Evolutionary conservation across 2,113 vertebrate genomes (phyloP), one percentile per base, ranked within the genome.

Genomic region (Engraulis encrasicolus): DNA sequence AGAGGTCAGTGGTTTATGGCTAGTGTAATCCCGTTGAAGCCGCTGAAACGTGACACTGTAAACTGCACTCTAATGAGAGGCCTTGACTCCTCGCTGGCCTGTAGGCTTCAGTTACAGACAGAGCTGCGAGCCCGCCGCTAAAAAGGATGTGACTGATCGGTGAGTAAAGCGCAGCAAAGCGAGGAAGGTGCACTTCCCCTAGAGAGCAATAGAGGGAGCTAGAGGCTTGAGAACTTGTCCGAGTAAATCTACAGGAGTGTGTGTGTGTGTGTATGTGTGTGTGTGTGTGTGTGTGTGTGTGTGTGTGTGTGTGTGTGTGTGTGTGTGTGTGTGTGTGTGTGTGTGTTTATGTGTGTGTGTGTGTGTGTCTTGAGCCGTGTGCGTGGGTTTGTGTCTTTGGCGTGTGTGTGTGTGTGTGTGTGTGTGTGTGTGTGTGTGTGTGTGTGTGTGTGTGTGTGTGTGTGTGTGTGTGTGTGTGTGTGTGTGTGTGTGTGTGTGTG

Each of bases 21-120:
- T 83, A 37, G 66, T 74, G 66, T 74, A 74, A 74, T 74, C 66
- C 66, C 34, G 66, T 74, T 74, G 66, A 74, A 74, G 27, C 66
- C 27, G 34, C 66, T 74, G 66, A 74, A 74, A 74, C 23, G 31
- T 74, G 66, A 74, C 66, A 74, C 66, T 74, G 66, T 74, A 74
- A 74, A 74, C 66, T 74, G 27, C 66, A 34, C 66, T 74, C 66
- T 74, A 74, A 74, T 74, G 66, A 74, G 66, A 74, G 66, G 66
- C 66, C 66, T 74, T 74, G 66, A 74, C 66, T 74, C 27, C 66
- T 74, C 66, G 31, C 66, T 74, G 66, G 66, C 66, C 66, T 74
- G 66, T 74, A 74, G 27, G 66, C 34, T 74, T 74, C 66, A 31
- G 66, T 74, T 74, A 74, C 66, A 74, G 66, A 34, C 12, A n/a